Evolutionary conservation across 2,797 vertebrate genomes (phyloP).

Genomic region (Pteropus rufus): DNA sequence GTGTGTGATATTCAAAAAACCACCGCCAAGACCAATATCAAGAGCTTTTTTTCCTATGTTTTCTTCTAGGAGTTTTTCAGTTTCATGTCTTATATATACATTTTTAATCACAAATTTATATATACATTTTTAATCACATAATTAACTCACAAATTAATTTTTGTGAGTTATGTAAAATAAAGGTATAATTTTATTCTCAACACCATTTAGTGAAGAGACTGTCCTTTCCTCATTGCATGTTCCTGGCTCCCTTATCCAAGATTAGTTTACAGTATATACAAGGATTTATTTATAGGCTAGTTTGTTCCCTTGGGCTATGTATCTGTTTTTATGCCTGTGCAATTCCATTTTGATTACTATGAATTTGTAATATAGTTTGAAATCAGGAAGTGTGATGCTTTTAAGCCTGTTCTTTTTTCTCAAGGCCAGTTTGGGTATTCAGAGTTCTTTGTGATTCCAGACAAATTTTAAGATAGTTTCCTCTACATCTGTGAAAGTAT

Average conservation of each 20-base stretch:
- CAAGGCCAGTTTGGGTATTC: neutral
- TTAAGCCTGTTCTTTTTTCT: neutral
- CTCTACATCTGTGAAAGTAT: neutral
- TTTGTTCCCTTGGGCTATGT: neutral
- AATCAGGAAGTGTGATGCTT: neutral
- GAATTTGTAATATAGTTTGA: neutral
- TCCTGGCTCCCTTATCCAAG: neutral
- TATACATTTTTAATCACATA: too few species aligned
- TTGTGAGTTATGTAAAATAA: too few species aligned
- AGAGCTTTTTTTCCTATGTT: neutral
- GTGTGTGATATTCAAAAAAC: neutral
- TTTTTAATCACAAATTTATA: neutral
- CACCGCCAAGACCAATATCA: neutral
- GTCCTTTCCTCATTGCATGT: neutral
- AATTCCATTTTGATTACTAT: neutral
- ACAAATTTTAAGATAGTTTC: neutral
- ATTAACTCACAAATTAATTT: too few species aligned
- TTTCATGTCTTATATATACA: neutral
- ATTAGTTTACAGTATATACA: neutral
- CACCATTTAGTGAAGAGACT: neutral
- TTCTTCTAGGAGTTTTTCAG: neutral
- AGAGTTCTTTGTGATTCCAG: neutral
- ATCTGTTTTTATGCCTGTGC: neutral
- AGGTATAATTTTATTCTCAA: too few species aligned
- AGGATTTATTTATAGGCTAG: neutral